Evolutionary conservation across 2,797 vertebrate genomes (phyloP), one percentile per base, ranked within the genome.

Genomic region (Sorex maritimensis): DNA sequence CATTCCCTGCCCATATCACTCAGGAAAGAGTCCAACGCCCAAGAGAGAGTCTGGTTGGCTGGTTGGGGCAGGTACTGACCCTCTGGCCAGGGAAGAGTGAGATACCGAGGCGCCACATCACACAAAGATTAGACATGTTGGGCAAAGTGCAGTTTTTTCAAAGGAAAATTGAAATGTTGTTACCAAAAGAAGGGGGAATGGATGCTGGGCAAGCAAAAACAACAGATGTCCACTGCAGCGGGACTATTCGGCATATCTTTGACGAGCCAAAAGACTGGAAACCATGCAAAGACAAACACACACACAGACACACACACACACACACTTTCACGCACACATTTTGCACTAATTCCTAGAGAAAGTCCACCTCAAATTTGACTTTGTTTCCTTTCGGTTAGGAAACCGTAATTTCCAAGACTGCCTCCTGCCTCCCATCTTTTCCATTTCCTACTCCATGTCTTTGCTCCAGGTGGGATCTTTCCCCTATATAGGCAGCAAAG

Each of bases 161-260:
- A 94, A 94, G 89, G 80, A 96, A 67, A 95, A 86, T 65, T 80
- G 81, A 96, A 96, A 93, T 63, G 55, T 85, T 91, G n/a, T 80
- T 81, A 95, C 81, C 79, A 91, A 94, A 92, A 95, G 90, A 83
- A 90, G 82, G 46, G 85, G 49, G 84, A 92, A 72, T 80, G 81
- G 86, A 89, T 94, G 71, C 95, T 91, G 87, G 92, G 93, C 91
- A 92, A 84, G 94, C 91, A 90, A 87, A 96, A 96, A 95, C 96
- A 96, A 95, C 95, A 96, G 96, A 97, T 96, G 95, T 92, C 96
- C 94, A 95, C 68, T 94, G 87, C 94, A 96, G 95, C 82, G 95
- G 93, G 93, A 72, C 89, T 94, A 38, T 81, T 86, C 93, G 96
- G 88, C 67, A 15, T 74, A 71, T 79, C 67, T 92, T 44, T 95